phyloP scores from a whole-genome alignment of 1,140 invertebrate genomes.

The Halesus radiatus region DNA sequence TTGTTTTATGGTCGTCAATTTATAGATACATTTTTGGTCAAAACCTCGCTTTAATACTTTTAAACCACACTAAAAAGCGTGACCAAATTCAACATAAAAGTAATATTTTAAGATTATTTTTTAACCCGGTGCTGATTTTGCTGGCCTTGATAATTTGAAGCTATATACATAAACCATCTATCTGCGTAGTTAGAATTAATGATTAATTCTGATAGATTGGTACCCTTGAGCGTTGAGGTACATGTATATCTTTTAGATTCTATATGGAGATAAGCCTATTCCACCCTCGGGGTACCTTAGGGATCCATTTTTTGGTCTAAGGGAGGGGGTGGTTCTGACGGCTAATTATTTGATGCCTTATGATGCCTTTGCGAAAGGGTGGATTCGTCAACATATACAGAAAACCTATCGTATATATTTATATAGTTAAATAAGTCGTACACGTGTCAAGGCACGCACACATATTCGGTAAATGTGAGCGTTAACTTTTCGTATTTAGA shows the following conservation, averaged over 20 bases:
- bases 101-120: too few species aligned
- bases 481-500: conserved; percentile 38
- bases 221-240: conserved; percentile 1
- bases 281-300: conserved; percentile 30
- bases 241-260: conserved; percentile 25
- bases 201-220: background rate
- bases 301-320: conserved; percentile 27
- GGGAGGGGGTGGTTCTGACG: conserved; percentile 50
- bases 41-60: too few species aligned
- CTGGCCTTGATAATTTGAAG: too few species aligned
- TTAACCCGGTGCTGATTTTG: too few species aligned
- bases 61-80: too few species aligned
- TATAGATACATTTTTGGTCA: too few species aligned
- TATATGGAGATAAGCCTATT: conserved; percentile 31
- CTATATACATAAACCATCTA: too few species aligned
- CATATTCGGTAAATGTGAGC: background rate
- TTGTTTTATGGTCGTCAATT: too few species aligned
- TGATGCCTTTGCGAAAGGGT: conserved; percentile 43
- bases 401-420: background rate
- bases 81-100: too few species aligned
- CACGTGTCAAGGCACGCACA: background rate
- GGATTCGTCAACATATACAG: conserved; percentile 30
- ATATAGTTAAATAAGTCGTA: background rate
- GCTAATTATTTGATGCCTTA: conserved; percentile 59
- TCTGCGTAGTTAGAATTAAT: too few species aligned